A percentile compares a stretch with the other conserved stretches of the same genome.
These are phyloP conservation scores for Camponotus fellah DNA, from an alignment of 2,888 invertebrate species.

Conservation along the genomic window DNA sequence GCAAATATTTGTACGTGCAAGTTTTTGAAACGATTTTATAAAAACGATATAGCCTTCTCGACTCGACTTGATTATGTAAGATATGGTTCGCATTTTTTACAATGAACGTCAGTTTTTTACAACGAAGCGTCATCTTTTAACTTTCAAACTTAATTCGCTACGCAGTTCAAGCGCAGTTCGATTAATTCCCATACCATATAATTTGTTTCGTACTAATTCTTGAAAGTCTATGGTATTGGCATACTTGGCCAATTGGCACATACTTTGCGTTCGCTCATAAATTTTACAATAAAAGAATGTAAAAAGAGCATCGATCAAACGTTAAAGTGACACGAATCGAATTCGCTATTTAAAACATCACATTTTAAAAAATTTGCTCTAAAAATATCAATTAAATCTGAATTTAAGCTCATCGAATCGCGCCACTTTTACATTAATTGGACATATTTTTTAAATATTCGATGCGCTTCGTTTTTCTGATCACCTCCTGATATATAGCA, in stretches of 20 bases:
- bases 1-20: neutral
- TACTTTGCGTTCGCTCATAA: neutral
- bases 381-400: conserved; percentile 48
- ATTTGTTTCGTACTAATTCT: conserved; percentile 14
- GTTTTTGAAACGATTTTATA: neutral
- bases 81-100: conserved; percentile 16
- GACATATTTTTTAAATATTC: neutral
- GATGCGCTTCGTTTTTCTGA: neutral
- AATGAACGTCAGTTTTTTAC: neutral
- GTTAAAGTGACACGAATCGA: conserved; percentile 11
- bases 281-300: neutral
- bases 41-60: conserved; percentile 25
- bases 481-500: neutral
- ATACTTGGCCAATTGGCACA: conserved; percentile 42
- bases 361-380: conserved; percentile 5
- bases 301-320: neutral
- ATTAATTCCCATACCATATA: conserved; percentile 1
- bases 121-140: neutral
- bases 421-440: conserved; percentile 1
- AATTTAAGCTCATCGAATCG: neutral
- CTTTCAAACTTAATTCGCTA: neutral
- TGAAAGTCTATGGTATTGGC: conserved; percentile 65
- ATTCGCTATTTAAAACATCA: neutral
- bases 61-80: neutral
- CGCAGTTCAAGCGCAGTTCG: neutral